These are phyloP conservation scores for Heteronetta atricapilla DNA, from an alignment of 2,113 vertebrate species.

Conservation along the genomic window DNA sequence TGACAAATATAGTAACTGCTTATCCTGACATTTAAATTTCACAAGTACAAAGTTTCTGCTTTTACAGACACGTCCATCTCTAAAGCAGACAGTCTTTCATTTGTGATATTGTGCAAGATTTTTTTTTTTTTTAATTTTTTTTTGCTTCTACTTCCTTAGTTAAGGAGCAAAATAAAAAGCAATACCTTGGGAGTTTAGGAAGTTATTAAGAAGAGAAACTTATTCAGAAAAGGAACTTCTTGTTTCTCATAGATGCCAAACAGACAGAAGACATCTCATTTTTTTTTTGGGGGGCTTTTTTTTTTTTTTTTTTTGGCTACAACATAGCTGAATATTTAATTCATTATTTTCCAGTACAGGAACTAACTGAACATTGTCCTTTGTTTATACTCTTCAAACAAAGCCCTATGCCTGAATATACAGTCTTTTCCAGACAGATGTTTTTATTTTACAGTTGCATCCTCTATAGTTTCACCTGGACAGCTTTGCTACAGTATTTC, in stretches of 20 bases:
- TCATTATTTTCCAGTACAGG: not conserved
- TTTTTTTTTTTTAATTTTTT: slow-evolving; percentile 17
- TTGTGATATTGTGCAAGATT: slow-evolving; percentile 44
- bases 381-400: not conserved
- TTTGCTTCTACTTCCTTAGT: slow-evolving; percentile 48
- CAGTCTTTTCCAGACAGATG: not conserved
- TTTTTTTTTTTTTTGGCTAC: not conserved
- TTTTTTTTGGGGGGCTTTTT: not conserved
- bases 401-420: not conserved
- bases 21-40: slow-evolving; percentile 31
- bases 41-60: slow-evolving; percentile 27
- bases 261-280: not conserved
- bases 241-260: slow-evolving; percentile 35
- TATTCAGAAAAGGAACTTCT: slow-evolving; percentile 17
- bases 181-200: slow-evolving; percentile 43
- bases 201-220: slow-evolving; percentile 56
- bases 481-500: not conserved
- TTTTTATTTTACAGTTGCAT: not conserved
- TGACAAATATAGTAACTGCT: not conserved
- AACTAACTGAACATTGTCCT: not conserved
- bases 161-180: slow-evolving; percentile 50
- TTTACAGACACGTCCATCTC: slow-evolving; percentile 5
- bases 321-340: not conserved
- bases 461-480: not conserved
- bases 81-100: slow-evolving; percentile 16